phyloP scores from a whole-genome alignment of 2,113 vertebrate species.

The Equus quagga region DNA sequence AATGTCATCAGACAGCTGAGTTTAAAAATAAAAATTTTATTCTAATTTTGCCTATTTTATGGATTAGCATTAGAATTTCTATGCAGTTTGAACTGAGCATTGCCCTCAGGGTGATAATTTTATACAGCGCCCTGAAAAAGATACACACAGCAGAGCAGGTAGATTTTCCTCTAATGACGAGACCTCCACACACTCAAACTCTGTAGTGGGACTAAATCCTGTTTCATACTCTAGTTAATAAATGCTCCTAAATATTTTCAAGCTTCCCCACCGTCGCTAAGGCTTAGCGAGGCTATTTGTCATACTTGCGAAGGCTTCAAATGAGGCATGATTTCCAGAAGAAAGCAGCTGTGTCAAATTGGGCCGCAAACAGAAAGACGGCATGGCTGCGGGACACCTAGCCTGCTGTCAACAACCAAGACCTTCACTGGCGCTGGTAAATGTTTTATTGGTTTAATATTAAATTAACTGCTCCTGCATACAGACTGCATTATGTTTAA shows the following conservation, averaged over 20 bases:
- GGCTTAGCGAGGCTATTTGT: slow-evolving; percentile 86
- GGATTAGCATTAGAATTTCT: slow-evolving; percentile 15
- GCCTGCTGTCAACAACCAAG: slow-evolving; percentile 87
- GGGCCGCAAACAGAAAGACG: slow-evolving; percentile 82
- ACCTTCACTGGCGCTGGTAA: slow-evolving; percentile 81
- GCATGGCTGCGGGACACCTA: slow-evolving; percentile 82
- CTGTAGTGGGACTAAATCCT: slow-evolving; percentile 76
- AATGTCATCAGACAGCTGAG: background rate
- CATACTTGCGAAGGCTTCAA: slow-evolving; percentile 84
- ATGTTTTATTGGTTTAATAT: slow-evolving; percentile 90
- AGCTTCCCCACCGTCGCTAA: slow-evolving; percentile 83
- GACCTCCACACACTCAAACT: background rate
- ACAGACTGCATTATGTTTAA: slow-evolving; percentile 86
- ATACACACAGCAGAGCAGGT: background rate
- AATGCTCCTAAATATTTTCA: slow-evolving; percentile 86
- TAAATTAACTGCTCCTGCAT: slow-evolving; percentile 86
- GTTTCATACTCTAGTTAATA: slow-evolving; percentile 83
- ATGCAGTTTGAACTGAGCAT: slow-evolving; percentile 20
- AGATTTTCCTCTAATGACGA: slow-evolving; percentile 32
- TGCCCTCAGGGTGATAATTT: slow-evolving; percentile 20
- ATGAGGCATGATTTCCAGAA: slow-evolving; percentile 83
- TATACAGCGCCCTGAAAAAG: background rate
- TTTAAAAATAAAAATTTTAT: slow-evolving; percentile 17
- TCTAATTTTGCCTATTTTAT: slow-evolving; percentile 24
- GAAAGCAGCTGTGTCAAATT: slow-evolving; percentile 85